Base-by-base conservation (phyloP, 1,140 invertebrate genomes). In the Meloidogyne chitwoodi region DNA sequence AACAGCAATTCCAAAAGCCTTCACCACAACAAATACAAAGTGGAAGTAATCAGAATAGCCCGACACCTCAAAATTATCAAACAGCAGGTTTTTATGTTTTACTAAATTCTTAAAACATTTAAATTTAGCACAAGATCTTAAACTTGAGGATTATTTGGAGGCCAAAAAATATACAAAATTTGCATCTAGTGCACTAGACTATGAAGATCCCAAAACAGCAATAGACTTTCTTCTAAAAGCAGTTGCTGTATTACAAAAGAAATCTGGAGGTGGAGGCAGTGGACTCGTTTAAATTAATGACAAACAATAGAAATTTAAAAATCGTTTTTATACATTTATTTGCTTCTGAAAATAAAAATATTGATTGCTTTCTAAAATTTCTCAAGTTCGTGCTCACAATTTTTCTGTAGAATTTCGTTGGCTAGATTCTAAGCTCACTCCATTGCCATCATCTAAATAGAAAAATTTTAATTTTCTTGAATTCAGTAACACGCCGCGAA, bases 151-250 rank as follows among this genome's bases (percentile, higher is more conserved):
- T 44, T 84, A 78, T 31, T 29, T 76, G 8, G 80, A 84, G 67
- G 83, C 81, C 19, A 77, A 83, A 69, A 84, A 86, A 67, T 83
- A 63, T 38, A 68, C 66, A 6, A 84, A 84, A 64, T 85, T 79
- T 41, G 83, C 83, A 22, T 64, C 80, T 29, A 81, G 74, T n/a
- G 82, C 83, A 14, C 29, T 85, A 10, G 83, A 85, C 56, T 84
- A 86, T 63, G 83, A 84, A 48, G 83, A 85, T 71, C 72, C 77
- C 12, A 76, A 75, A 24, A 70, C 84, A 10, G 82, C 85, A 26
- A 75, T 87, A 22, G 83, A 84, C 0, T 84, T 83, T 79, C 61
- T 85, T 66, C 24, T 69, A 5, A 85, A 85, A 68, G 77, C 83
- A 8, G 61, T 84, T 41, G 31, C 66, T 19, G 61, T 80, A n/a